Evolutionary conservation across 2,113 vertebrate species (phyloP), one percentile per base, ranked within the genome.

Genomic region (Vulpes lagopus): DNA sequence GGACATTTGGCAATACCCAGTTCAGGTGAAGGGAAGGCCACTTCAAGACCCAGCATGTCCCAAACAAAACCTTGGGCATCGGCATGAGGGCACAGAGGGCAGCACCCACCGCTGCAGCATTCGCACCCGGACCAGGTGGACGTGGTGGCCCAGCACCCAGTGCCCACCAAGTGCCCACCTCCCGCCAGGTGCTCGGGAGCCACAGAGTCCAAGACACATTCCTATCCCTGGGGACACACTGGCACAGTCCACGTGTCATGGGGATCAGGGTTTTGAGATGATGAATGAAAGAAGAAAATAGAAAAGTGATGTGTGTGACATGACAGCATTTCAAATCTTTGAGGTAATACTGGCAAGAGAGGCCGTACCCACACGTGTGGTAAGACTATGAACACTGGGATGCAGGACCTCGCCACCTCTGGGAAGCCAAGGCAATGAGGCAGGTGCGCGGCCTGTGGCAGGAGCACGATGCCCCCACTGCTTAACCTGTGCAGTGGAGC

Each of bases 61-160:
- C 59, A 32, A 17, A 23, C 35, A 19, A 23, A 17, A 11, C 53
- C 62, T 71, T 60, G 6, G 8, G 16, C 2, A 9, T 3, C 35
- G 55, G 17, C 15, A 59, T 27, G 55, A 74, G 60, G 49, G 88
- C 59, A 93, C n/a, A 4, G 60, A 8, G 20, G 51, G 43, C 17
- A 67, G 35, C 4, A 38, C 1, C 38, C 35, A 62, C 1, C 4
- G 1, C 25, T 19, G n/a, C n/a, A 7, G 23, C 7, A 1, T 15
- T 25, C 22, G 3, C 16, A 8, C 1, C 15, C 25, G 32, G n/a
- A 30, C 32, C 32, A 9, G 8, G 32, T 10, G 17, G 10, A 35
- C 17, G 17, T 10, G 67, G 67, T 8, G 9, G 67, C 17, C 0
- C 8, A 8, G 10, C 17, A 20, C 16, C 16, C 43, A 43, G 43